Percentiles rank a stretch among this genome's conserved stretches.
phyloP scores from a whole-genome alignment of 1,140 invertebrate genomes.

The Tetramorium simillimum region DNA sequence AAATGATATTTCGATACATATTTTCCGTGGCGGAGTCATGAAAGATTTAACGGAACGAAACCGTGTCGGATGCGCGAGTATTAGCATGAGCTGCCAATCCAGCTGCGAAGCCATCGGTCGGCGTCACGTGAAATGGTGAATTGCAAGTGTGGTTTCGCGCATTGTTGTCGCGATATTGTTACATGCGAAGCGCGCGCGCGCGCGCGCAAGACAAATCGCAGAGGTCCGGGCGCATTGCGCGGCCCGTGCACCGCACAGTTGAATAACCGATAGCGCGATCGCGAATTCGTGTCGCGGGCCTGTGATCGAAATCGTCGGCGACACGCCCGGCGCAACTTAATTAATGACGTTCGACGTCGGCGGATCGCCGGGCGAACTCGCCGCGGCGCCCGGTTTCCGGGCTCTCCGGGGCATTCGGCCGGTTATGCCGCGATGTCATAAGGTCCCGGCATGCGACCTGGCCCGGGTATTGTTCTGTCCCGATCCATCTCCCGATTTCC shows the following conservation, averaged over 20 bases:
- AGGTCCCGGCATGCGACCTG: constrained; percentile 34
- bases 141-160: background rate
- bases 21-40: background rate
- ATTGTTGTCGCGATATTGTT: background rate
- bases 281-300: background rate
- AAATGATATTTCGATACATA: background rate
- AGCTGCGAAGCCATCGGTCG: background rate
- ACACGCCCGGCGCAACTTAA: constrained; percentile 34
- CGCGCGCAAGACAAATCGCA: constrained; percentile 20
- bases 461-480: constrained; percentile 37
- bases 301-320: constrained; percentile 1
- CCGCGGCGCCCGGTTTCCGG: background rate
- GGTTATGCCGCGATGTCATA: constrained; percentile 38
- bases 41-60: background rate
- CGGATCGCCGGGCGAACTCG: constrained; percentile 37
- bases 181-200: background rate
- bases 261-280: background rate
- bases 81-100: background rate
- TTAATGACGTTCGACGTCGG: constrained; percentile 51
- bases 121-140: background rate
- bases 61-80: background rate
- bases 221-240: too few relatives aligned
- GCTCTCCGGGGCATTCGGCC: constrained; percentile 12
- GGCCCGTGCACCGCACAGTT: background rate
- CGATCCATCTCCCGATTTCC: constrained; percentile 59